phyloP scores from a whole-genome alignment of 2,888 invertebrate species.

The Gastrophysa polygoni region DNA sequence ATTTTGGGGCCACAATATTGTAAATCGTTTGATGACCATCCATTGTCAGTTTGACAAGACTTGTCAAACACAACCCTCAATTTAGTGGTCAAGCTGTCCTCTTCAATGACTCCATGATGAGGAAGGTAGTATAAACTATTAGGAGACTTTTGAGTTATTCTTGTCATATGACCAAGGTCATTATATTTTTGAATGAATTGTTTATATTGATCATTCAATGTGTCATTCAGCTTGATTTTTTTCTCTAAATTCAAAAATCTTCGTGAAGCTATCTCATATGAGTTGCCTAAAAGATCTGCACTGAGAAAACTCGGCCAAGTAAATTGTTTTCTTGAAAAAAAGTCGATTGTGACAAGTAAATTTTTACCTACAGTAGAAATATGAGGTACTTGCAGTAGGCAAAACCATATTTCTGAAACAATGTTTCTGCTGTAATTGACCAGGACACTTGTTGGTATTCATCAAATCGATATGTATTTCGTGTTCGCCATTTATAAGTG shows the following conservation, averaged over 20 bases:
- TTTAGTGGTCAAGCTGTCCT: not conserved
- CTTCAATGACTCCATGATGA: slow-evolving; percentile 11
- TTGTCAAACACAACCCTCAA: slow-evolving; percentile 15
- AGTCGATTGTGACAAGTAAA: too few species aligned
- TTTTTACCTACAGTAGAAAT: too few species aligned
- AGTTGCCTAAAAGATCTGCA: slow-evolving; percentile 10
- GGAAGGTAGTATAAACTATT: slow-evolving; percentile 11
- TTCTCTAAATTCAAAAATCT: slow-evolving; percentile 8
- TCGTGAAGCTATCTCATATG: not conserved
- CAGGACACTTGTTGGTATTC: too few species aligned
- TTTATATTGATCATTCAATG: slow-evolving; percentile 6
- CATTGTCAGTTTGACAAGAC: not conserved
- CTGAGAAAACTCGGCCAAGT: too few species aligned
- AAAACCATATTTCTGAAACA: too few species aligned
- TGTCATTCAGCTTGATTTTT: not conserved
- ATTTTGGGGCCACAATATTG: too few species aligned
- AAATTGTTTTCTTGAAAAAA: too few species aligned
- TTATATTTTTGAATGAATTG: slow-evolving; percentile 14
- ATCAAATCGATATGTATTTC: too few species aligned
- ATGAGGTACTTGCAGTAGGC: too few species aligned
- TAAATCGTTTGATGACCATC: too few species aligned
- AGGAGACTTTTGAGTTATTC: not conserved
- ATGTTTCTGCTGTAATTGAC: too few species aligned
- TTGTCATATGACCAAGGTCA: slow-evolving; percentile 5
- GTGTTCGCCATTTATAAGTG: too few species aligned